Base-by-base conservation (phyloP, 2,797 vertebrate species). In the Sardinella longiceps region DNA sequence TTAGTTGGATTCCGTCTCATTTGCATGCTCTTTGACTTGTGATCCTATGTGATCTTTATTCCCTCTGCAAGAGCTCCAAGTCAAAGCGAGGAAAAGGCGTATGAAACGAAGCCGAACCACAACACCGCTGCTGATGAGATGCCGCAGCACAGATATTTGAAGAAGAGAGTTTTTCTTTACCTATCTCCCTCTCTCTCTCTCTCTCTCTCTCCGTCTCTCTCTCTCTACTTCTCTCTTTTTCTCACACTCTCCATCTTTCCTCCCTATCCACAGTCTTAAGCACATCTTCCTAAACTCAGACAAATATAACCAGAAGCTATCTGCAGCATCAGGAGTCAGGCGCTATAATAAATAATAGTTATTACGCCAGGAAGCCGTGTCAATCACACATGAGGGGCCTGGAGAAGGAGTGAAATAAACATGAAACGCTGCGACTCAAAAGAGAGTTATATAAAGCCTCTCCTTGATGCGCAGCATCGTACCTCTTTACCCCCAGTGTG, bases 381-480 rank as follows among this genome's bases (percentile, higher is more conserved):
- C 95, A 96, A 95, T 95, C 94, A 95, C 93, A 93, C 88, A 89
- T 91, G 92, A 94, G 92, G 90, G 82, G 93, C 93, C 91, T 91
- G 92, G 93, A 94, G 94, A 86, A 84, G 85, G 94, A 92, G 93
- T 93, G 93, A 94, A 95, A 94, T 93, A 94, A 95, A 95, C 94
- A 95, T 96, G 94, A 96, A 95, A 95, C 93, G 92, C 89, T 88
- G 86, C 89, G 90, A 95, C 94, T 94, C 91, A 94, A 95, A 94
- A 94, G 93, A 74, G 92, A 95, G 95, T 96, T 96, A 96, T 96
- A 96, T 95, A 96, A 96, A 96, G 94, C 94, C 70, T 93, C 91
- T 89, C 91, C 94, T 95, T 96, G 95, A 95, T 95, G 95, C 94
- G 91, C 91, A 89, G 92, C 94, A 90, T 94, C 91, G 92, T 93